Conservation (phyloP, 2,113 vertebrate genomes). For the Cettia cetti region DNA sequence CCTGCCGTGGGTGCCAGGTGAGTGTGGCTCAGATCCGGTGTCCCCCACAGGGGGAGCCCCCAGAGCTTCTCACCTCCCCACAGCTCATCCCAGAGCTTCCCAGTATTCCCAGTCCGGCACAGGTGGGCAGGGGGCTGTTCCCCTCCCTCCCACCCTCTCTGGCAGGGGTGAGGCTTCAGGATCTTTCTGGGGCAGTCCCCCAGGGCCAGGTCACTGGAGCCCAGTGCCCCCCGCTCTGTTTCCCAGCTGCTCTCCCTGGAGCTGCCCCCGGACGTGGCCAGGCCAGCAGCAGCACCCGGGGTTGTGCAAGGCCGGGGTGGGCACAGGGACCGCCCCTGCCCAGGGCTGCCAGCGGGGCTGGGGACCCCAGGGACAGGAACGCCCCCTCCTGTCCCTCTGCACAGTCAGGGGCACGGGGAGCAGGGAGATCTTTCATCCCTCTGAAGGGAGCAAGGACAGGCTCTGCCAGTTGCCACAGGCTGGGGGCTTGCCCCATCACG, state of each 20-base stretch:
- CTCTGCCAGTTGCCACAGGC: neutral
- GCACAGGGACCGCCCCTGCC: neutral
- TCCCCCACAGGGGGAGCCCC: neutral
- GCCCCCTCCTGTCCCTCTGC: neutral
- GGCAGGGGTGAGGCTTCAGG: neutral
- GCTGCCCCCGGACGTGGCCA: rapidly evolving
- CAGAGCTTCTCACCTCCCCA: neutral
- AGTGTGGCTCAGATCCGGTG: neutral
- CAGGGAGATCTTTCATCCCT: neutral
- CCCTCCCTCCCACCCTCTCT: neutral
- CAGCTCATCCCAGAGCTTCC: neutral
- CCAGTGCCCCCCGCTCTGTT: neutral
- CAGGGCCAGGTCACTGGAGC: rapidly evolving
- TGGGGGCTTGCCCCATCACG: neutral
- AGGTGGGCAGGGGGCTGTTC: rapidly evolving
- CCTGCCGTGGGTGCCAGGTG: neutral
- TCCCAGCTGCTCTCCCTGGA: neutral
- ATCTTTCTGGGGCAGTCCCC: neutral
- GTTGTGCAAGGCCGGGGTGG: neutral
- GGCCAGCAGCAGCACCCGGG: rapidly evolving
- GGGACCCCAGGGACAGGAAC: neutral
- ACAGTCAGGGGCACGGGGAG: neutral
- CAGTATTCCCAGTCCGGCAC: neutral
- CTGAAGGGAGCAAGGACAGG: neutral
- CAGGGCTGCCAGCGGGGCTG: neutral